A percentile compares a stretch with the other conserved stretches of the same genome.
Evolutionary conservation across 2,113 vertebrate species (phyloP).

Genomic region (Cepphus grylle): DNA sequence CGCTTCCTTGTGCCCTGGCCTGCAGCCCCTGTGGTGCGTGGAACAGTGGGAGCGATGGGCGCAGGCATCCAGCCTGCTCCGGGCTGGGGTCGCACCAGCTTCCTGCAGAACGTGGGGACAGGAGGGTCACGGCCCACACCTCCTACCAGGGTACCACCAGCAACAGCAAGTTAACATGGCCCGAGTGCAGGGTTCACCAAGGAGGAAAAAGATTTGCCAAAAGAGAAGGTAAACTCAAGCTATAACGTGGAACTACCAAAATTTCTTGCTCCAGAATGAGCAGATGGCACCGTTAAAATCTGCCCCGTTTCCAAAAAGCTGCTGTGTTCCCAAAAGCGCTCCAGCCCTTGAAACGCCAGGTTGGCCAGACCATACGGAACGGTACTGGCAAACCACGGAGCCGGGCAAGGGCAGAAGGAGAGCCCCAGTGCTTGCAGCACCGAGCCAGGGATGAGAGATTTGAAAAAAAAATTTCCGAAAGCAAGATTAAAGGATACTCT

Average conservation of each 20-base stretch:
- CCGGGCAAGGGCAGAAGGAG: neutral
- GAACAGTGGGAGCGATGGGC: neutral
- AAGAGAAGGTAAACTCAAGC: neutral
- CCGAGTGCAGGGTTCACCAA: rapidly evolving
- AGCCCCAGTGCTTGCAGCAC: neutral
- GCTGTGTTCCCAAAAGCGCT: neutral
- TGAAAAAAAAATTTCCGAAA: neutral
- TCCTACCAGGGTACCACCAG: rapidly evolving
- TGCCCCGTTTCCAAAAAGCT: neutral
- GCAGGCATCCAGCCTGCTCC: rapidly evolving
- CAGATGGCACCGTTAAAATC: neutral
- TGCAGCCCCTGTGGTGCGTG: rapidly evolving
- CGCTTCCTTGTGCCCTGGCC: rapidly evolving
- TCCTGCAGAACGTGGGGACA: rapidly evolving
- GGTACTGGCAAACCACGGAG: rapidly evolving
- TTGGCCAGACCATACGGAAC: neutral
- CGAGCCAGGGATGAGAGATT: neutral
- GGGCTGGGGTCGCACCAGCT: rapidly evolving
- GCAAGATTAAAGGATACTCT: neutral
- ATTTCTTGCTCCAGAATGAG: neutral
- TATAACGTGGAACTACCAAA: rapidly evolving
- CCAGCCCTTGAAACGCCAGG: too few relatives aligned
- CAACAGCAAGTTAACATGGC: rapidly evolving
- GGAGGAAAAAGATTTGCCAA: neutral
- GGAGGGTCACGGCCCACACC: rapidly evolving